phyloP scores from a whole-genome alignment of 2,797 vertebrate genomes.

The Anas flavirostris region DNA sequence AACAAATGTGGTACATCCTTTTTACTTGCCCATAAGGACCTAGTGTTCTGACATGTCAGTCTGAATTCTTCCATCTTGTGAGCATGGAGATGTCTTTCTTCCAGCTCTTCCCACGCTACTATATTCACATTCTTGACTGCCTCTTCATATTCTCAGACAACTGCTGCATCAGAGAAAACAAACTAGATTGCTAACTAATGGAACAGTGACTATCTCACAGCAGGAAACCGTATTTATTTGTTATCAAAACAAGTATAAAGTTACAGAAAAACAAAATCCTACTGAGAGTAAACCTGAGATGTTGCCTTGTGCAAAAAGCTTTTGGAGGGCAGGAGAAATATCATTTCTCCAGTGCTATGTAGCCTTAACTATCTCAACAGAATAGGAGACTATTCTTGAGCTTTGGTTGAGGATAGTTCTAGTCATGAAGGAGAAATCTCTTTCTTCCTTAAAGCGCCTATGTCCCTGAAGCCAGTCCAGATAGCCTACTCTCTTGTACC shows the following conservation, averaged over 20 bases:
- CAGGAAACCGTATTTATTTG: conserved; percentile 6
- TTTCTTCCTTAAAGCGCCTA: background rate
- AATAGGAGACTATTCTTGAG: background rate
- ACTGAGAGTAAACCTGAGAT: background rate
- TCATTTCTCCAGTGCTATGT: background rate
- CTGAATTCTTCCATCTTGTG: background rate
- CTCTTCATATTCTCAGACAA: background rate
- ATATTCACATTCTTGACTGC: background rate
- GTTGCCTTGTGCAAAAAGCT: background rate
- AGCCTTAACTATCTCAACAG: accelerated
- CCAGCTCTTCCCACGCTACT: background rate
- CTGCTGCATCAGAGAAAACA: background rate
- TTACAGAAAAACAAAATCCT: background rate
- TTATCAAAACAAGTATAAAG: background rate
- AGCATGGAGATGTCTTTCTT: background rate
- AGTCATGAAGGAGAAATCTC: background rate
- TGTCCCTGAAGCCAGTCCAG: background rate
- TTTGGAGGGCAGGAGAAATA: background rate
- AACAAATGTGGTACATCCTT: background rate
- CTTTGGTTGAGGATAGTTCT: background rate
- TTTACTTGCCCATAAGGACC: background rate
- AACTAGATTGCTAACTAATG: conserved; percentile 21
- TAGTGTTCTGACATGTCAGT: accelerated
- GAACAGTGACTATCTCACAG: background rate
- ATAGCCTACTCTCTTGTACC: background rate